These are phyloP conservation scores for Lydus trimaculatus DNA, from an alignment of 2,888 invertebrate genomes.

Conservation along the genomic window DNA sequence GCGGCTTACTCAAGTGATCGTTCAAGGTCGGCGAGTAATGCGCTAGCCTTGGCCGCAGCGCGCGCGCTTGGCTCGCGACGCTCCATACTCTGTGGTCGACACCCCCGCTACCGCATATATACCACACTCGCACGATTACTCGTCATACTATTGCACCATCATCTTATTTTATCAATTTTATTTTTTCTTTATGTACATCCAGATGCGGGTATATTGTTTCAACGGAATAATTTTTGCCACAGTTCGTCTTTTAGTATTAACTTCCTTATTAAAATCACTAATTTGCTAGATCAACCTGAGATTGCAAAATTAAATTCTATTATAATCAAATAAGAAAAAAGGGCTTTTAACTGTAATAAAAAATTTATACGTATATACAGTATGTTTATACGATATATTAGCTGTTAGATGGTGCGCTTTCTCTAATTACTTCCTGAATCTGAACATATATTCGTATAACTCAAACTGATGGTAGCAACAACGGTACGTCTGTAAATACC, in stretches of 20 bases:
- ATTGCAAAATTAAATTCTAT: not conserved
- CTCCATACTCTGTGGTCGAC: constrained; percentile 44
- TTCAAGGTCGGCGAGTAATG: constrained; percentile 58
- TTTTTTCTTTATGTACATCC: not conserved
- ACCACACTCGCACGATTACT: constrained; percentile 35
- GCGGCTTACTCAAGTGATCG: constrained; percentile 56
- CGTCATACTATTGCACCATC: constrained; percentile 17
- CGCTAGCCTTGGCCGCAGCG: constrained; percentile 51
- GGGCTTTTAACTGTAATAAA: not conserved
- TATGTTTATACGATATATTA: not conserved
- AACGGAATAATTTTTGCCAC: not conserved
- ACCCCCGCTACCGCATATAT: constrained; percentile 36
- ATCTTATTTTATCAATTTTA: not conserved
- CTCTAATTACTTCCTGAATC: constrained; percentile 38
- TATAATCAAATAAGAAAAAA: not conserved
- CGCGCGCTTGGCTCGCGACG: constrained; percentile 57
- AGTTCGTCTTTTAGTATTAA: not conserved
- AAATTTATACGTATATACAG: not conserved
- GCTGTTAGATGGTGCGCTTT: constrained; percentile 25
- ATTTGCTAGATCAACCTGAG: not conserved
- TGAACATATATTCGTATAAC: constrained; percentile 31
- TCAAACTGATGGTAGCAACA: constrained; percentile 27
- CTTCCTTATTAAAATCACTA: not conserved
- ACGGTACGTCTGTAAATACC: constrained; percentile 36
- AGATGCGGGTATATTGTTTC: not conserved